These are phyloP conservation scores for Melanostigma gelatinosum DNA, from an alignment of 2,113 vertebrate genomes.

Conservation along the genomic window DNA sequence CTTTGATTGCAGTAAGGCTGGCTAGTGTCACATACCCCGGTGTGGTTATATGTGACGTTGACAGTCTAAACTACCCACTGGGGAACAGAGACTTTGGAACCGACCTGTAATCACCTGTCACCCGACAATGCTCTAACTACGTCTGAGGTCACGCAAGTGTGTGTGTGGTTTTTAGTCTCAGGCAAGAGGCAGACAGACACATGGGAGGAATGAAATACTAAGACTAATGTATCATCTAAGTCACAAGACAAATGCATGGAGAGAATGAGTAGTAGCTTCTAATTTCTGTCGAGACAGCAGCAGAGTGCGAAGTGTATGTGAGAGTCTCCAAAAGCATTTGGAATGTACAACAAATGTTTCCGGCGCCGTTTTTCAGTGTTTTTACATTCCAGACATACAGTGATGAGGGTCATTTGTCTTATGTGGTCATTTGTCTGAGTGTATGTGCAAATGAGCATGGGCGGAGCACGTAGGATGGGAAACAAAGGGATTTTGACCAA, in stretches of 20 bases:
- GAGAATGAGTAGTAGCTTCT: conserved; percentile 26
- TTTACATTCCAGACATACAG: conserved; percentile 69
- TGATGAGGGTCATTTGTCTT: conserved; percentile 75
- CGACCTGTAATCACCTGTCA: conserved; percentile 53
- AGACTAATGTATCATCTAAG: conserved; percentile 27
- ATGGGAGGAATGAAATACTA: conserved; percentile 23
- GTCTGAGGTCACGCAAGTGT: conserved; percentile 30
- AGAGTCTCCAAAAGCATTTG: conserved; percentile 43
- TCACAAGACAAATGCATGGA: conserved; percentile 28
- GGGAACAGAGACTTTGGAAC: conserved; percentile 41
- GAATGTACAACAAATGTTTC: conserved; percentile 56
- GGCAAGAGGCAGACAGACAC: conserved; percentile 40
- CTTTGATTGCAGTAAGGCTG: conserved; percentile 50
- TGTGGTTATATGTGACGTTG: conserved; percentile 15
- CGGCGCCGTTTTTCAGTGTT: conserved; percentile 46
- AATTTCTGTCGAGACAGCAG: conserved; percentile 29
- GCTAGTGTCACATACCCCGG: conserved; percentile 36
- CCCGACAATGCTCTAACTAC: conserved; percentile 32
- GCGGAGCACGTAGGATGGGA: conserved; percentile 38
- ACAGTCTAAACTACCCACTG: conserved; percentile 35
- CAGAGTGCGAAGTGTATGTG: conserved; percentile 31
- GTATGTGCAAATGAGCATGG: conserved; percentile 30
- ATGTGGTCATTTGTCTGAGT: conserved; percentile 55
- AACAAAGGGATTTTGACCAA: conserved; percentile 45
- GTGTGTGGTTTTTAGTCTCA: conserved; percentile 41